Percentiles rank a stretch among this genome's conserved stretches.
These are phyloP conservation scores for Paedocypris micromegethes DNA, from an alignment of 2,797 vertebrate species.

Conservation along the genomic window DNA sequence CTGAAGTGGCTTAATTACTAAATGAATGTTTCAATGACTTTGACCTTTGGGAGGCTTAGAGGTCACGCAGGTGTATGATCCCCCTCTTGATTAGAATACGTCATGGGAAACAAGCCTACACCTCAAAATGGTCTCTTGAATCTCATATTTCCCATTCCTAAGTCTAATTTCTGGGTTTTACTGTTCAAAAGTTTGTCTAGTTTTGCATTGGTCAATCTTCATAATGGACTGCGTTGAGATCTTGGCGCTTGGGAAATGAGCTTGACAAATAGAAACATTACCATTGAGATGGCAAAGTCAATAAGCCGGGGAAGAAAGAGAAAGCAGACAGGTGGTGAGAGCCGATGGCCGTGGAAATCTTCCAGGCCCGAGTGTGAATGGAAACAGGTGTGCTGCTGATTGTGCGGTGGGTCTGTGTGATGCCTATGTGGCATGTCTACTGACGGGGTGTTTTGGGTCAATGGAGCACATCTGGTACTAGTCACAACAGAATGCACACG, in stretches of 20 bases:
- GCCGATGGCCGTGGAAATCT: constrained; percentile 70
- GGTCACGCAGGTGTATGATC: constrained; percentile 79
- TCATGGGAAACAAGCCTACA: constrained; percentile 70
- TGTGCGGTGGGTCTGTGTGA: constrained; percentile 78
- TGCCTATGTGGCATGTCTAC: constrained; percentile 78
- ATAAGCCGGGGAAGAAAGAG: constrained; percentile 51
- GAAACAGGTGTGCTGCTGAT: constrained; percentile 80
- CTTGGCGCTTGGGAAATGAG: constrained; percentile 51
- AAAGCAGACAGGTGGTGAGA: constrained; percentile 54
- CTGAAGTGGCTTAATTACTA: constrained; percentile 80
- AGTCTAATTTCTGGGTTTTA: constrained; percentile 61
- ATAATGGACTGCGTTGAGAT: too few species aligned
- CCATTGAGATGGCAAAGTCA: constrained; percentile 34
- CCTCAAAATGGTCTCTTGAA: constrained; percentile 60
- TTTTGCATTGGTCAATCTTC: too few species aligned
- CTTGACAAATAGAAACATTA: constrained; percentile 55
- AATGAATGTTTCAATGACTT: constrained; percentile 84
- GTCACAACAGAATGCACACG: constrained; percentile 81
- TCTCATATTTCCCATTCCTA: constrained; percentile 54
- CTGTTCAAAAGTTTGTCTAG: not conserved
- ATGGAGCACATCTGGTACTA: constrained; percentile 83
- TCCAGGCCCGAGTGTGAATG: constrained; percentile 69
- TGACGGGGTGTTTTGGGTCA: constrained; percentile 82
- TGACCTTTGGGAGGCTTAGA: constrained; percentile 68
- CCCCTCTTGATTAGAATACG: constrained; percentile 76